phyloP scores from a whole-genome alignment of 2,888 invertebrate genomes.

The Strigamia maritima region DNA sequence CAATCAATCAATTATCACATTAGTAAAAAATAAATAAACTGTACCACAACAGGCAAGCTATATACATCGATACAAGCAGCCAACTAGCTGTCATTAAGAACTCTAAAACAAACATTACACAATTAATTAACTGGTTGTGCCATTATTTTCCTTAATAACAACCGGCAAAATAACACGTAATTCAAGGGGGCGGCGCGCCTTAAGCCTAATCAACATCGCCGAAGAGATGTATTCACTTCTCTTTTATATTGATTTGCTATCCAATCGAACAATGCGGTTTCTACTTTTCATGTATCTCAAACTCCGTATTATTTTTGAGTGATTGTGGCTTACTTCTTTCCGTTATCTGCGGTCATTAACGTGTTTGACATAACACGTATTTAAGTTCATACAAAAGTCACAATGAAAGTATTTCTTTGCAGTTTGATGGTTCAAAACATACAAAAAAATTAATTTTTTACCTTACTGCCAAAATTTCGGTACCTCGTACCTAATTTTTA shows the following conservation, averaged over 20 bases:
- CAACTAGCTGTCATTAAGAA: too few relatives aligned
- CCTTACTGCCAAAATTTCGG: not conserved
- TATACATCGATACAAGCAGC: not conserved
- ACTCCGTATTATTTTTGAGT: not conserved
- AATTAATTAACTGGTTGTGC: not conserved
- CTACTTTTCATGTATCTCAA: not conserved
- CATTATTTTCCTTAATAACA: not conserved
- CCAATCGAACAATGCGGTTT: not conserved
- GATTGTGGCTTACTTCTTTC: not conserved
- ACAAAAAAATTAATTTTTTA: not conserved
- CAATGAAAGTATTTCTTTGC: not conserved
- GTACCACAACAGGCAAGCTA: too few relatives aligned
- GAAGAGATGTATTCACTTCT: not conserved
- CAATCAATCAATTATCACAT: not conserved
- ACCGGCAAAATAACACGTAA: slow-evolving; percentile 5
- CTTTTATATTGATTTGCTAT: not conserved
- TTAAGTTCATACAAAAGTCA: not conserved
- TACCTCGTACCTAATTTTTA: not conserved
- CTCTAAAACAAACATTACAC: not conserved
- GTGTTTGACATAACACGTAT: not conserved
- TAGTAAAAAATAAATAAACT: not conserved
- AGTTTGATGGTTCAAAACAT: not conserved
- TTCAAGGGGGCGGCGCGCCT: not conserved
- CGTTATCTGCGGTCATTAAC: not conserved
- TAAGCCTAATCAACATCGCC: not conserved